These are phyloP conservation scores for Drosophila testacea DNA, from an alignment of 2,888 invertebrate genomes.

Conservation along the genomic window DNA sequence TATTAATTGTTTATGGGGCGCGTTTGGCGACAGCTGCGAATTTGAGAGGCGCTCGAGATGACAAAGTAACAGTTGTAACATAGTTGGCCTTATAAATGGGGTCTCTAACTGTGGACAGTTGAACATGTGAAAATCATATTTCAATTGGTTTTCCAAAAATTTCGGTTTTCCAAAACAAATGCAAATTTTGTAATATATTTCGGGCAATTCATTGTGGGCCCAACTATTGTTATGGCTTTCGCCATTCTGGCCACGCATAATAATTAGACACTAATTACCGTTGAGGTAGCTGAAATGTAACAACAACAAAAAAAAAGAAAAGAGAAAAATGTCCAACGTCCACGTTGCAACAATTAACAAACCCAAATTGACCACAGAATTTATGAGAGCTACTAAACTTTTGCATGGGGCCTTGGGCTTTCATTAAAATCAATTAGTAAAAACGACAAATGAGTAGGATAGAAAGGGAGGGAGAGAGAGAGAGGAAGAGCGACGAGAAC, in stretches of 20 bases:
- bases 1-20: conserved; percentile 75
- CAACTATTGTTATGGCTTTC: conserved; percentile 22
- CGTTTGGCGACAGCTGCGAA: conserved; percentile 75
- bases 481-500: conserved; percentile 19
- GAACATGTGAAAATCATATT: conserved; percentile 15
- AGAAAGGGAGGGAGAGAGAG: neutral
- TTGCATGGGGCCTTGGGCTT: conserved; percentile 47
- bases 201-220: conserved; percentile 36
- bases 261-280: conserved; percentile 74
- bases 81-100: conserved; percentile 7
- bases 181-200: conserved; percentile 44
- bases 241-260: conserved; percentile 38
- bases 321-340: conserved; percentile 25
- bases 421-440: conserved; percentile 80
- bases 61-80: conserved; percentile 9
- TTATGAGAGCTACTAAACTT: conserved; percentile 68
- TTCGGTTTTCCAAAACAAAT: conserved; percentile 22
- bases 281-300: conserved; percentile 11
- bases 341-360: conserved; percentile 81
- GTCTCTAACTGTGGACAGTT: neutral
- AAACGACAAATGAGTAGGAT: conserved; percentile 48
- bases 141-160: conserved; percentile 2
- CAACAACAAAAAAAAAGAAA: neutral
- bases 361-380: conserved; percentile 83
- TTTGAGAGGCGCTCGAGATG: conserved; percentile 42